Base-by-base conservation (phyloP, 2,888 invertebrate genomes). In the Philonicus albiceps region DNA sequence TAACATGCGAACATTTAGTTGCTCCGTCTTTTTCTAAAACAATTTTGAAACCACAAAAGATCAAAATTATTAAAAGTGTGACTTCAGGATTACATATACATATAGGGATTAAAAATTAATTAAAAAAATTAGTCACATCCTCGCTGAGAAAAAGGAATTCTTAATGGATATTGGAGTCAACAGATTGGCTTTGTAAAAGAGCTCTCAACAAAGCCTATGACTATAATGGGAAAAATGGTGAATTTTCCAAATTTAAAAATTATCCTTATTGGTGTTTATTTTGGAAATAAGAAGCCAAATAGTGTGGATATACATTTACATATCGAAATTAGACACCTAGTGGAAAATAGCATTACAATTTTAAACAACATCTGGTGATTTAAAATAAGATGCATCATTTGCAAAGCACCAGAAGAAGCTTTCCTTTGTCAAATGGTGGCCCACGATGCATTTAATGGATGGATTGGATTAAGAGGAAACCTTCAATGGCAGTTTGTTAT, bases 381-480 rank as follows among this genome's bases (percentile, higher is more conserved):
- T 31, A 5, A 22, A n/a, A 34, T 72, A 22, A 43, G 13, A 43
- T 19, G 84, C 11, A 40, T 84, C 3, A 37, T 84, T 37, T 84
- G 84, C 2, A 73, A 76, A 53, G 37, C 85, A 11, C 75, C 75
- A 19, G 84, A 72, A 11, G 19, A 34, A 30, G 43, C 85, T 4
- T 76, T 75, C 27, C 30, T 85, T 74, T 49, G 74, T 3, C 30
- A 30, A 3, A 55, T 22, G 30, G 31, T 53, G 22, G 75, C 76
- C n/a, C 85, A 85, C 30, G 76, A 40, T 11, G 19, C 84, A 19
- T 64, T 84, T n/a, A 84, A 31, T 53, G 64, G 40, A 22, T 84
- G 84, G n/a, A n/a, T n/a, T n/a, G n/a, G n/a, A n/a, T n/a, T n/a
- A n/a, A n/a, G n/a, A n/a, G n/a, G n/a, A n/a, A n/a, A n/a, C n/a